Evolutionary conservation across 2,113 vertebrate genomes (phyloP).

Genomic region (Centropus unirufus): DNA sequence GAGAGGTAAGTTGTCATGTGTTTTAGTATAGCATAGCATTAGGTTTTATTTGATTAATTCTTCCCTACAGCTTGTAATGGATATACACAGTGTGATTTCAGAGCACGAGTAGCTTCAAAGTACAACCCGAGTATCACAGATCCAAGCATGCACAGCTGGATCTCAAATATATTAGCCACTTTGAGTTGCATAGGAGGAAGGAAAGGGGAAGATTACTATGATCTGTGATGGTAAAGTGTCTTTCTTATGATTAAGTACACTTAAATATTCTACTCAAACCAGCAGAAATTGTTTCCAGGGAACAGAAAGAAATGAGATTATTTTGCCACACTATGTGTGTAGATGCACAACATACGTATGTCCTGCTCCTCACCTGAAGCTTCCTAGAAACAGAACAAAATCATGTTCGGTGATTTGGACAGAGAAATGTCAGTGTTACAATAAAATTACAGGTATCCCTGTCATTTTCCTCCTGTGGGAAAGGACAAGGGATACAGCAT

Average conservation of each 20-base stretch:
- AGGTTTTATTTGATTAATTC: slow-evolving; percentile 29
- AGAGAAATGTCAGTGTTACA: neutral
- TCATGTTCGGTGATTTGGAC: neutral
- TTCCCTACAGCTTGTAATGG: slow-evolving; percentile 36
- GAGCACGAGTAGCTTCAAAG: slow-evolving; percentile 47
- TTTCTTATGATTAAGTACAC: neutral
- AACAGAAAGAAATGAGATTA: neutral
- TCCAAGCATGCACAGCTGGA: slow-evolving; percentile 34
- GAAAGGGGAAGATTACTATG: neutral
- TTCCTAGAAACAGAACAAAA: neutral
- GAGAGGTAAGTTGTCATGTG: neutral
- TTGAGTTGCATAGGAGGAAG: neutral
- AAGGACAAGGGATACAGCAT: neutral
- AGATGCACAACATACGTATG: neutral
- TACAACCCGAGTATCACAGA: neutral
- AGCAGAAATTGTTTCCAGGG: slow-evolving; percentile 1
- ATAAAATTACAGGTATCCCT: neutral
- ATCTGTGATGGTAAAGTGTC: slow-evolving; percentile 27
- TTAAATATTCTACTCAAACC: neutral
- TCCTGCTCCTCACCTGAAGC: neutral
- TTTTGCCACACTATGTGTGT: neutral
- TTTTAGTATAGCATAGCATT: slow-evolving; percentile 1
- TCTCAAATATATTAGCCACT: slow-evolving; percentile 30
- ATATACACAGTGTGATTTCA: slow-evolving; percentile 40
- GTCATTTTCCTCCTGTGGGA: neutral